Conservation (phyloP, 1,140 invertebrate species). For the Littorina saxatilis region DNA sequence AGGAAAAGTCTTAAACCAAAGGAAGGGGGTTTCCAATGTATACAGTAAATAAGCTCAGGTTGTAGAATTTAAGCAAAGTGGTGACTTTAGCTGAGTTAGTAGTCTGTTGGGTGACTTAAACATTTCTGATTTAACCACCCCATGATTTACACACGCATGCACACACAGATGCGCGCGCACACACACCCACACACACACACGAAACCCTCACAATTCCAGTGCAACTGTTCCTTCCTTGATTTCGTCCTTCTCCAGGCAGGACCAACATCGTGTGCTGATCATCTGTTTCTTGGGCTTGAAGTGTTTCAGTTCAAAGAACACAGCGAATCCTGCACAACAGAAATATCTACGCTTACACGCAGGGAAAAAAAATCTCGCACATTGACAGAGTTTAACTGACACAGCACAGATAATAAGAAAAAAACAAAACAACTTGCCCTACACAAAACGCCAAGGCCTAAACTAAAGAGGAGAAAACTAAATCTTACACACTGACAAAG, state of each 20-base stretch:
- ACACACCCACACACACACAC: too few species aligned
- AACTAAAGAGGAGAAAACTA: not conserved
- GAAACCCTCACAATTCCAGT: slow-evolving; percentile 71
- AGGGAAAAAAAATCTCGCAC: too few species aligned
- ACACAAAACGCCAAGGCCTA: not conserved
- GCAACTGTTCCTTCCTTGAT: slow-evolving; percentile 68
- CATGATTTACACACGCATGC: too few species aligned
- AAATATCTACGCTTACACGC: not conserved
- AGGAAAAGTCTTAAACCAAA: too few species aligned
- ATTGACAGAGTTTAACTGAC: not conserved
- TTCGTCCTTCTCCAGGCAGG: slow-evolving; percentile 71
- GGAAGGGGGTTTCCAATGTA: too few species aligned
- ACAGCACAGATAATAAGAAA: not conserved
- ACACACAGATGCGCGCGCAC: too few species aligned
- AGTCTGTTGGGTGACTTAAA: too few species aligned
- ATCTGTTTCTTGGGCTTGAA: slow-evolving; percentile 70
- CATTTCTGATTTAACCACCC: too few species aligned
- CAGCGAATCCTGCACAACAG: slow-evolving; percentile 64
- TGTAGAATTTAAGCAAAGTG: too few species aligned
- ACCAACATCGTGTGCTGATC: slow-evolving; percentile 70
- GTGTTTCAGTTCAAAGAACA: slow-evolving; percentile 74
- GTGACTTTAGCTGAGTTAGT: too few species aligned
- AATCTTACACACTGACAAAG: too few species aligned
- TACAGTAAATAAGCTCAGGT: too few species aligned
- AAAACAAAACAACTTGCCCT: not conserved